A percentile compares a stretch with the other conserved stretches of the same genome.
Conservation (phyloP, 2,888 invertebrate species). For the Mantis religiosa region DNA sequence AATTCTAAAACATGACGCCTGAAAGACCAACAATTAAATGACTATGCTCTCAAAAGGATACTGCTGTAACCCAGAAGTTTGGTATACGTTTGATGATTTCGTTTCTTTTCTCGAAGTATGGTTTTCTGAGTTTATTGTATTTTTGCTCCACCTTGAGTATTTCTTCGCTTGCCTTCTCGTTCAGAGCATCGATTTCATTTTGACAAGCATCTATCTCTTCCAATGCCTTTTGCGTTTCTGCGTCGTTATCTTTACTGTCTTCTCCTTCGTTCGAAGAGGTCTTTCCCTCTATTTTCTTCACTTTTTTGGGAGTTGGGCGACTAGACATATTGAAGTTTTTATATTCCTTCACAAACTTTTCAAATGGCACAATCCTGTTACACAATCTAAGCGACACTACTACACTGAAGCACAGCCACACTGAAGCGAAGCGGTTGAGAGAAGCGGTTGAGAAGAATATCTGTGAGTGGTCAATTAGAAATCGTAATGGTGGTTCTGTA, state of each 20-base stretch:
- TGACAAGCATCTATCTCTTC: constrained; percentile 78
- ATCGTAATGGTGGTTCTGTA: constrained; percentile 7
- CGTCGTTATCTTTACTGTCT: constrained; percentile 47
- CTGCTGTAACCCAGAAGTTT: constrained; percentile 78
- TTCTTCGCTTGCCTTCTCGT: constrained; percentile 80
- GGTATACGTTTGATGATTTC: constrained; percentile 72
- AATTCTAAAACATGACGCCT: constrained; percentile 17
- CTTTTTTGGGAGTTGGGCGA: constrained; percentile 41
- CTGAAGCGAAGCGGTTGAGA: too few species aligned
- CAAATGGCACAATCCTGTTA: constrained; percentile 20
- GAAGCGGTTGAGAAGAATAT: background rate
- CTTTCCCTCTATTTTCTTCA: constrained; percentile 37
- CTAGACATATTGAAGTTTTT: constrained; percentile 10
- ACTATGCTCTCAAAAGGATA: background rate
- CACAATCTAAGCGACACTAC: background rate
- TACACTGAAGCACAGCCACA: too few species aligned
- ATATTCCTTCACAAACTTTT: background rate
- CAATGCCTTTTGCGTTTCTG: constrained; percentile 59
- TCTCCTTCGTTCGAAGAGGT: constrained; percentile 20
- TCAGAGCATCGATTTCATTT: constrained; percentile 74
- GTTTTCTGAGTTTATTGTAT: constrained; percentile 73
- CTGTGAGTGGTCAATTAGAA: constrained; percentile 7
- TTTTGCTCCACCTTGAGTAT: constrained; percentile 78
- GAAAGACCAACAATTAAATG: background rate
- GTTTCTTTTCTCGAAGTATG: constrained; percentile 71